Base-by-base conservation (phyloP, 2,888 invertebrate species). In the Lissonota sp. region DNA sequence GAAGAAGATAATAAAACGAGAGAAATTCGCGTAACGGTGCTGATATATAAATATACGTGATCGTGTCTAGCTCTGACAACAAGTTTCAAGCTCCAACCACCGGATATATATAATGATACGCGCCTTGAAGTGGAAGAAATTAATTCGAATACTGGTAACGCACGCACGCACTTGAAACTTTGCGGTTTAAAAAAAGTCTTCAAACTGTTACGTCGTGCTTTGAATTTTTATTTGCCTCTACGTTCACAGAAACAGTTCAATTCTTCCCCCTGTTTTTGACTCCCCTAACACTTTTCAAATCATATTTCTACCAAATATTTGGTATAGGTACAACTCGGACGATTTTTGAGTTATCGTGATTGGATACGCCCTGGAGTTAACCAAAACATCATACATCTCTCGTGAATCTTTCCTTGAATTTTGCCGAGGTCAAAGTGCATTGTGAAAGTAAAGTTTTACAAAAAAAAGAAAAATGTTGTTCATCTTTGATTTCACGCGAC, bases 1-100 rank as follows among this genome's bases (percentile, higher is more conserved):
- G 6, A 60, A 7, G 71, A 51, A 80, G 16, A 60, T 64, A 69
- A 69, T 14, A 40, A 64, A 49, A 64, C 10, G 58, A 51, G 60
- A 14, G 6, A 37, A 75, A 81, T 78, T 67, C 66, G 66, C 66
- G 26, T 71, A 78, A 78, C 81, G 81, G 78, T 73, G 57, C 51
- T 49, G 37, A 46, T 73, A 58, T 26, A 26, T 26, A 26, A 3
- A 26, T 26, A 26, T 26, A 26, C 46, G 62, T 62, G 60, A 60
- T 62, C 74, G 60, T 70, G 60, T 26, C 37, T 16, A 53, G 71
- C 26, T 40, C 16, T 16, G 57, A 37, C n/a, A 4, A 53, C 77
- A 66, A 78, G 78, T 74, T 78, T 60, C 26, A 26, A 26, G 26
- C 3, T 26, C 26, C 26, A 26, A 26, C 1, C 26, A 26, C 81